Evolutionary conservation across 2,797 vertebrate species (phyloP).

Genomic region (Coluber constrictor): DNA sequence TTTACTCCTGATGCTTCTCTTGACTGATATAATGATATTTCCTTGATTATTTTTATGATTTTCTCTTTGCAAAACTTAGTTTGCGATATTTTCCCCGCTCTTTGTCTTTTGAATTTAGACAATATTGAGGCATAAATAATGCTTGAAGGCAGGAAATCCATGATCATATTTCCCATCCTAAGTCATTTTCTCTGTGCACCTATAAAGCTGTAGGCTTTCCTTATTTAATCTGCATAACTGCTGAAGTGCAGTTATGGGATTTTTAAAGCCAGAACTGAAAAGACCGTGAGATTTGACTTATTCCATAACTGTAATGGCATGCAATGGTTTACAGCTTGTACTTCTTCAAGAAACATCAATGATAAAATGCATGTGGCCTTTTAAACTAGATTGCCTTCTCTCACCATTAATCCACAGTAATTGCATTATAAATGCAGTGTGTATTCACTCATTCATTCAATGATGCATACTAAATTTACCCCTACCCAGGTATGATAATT

Average conservation of each 20-base stretch:
- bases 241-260: neutral
- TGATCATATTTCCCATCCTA: neutral
- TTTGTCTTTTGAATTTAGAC: neutral
- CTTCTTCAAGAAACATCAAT: neutral
- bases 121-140: neutral
- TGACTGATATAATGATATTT: neutral
- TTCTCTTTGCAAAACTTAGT: neutral
- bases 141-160: neutral
- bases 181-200: neutral
- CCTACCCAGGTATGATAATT: neutral
- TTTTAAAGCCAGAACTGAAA: neutral
- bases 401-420: neutral
- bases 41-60: neutral
- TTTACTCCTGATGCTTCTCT: neutral
- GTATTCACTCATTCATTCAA: neutral
- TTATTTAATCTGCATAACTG: neutral
- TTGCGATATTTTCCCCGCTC: neutral
- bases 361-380: neutral
- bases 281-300: neutral
- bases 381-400: neutral
- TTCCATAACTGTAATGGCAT: neutral
- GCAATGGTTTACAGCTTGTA: neutral
- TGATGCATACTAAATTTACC: neutral
- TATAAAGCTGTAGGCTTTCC: neutral
- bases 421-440: neutral